Evolutionary conservation across 2,888 invertebrate genomes (phyloP), one percentile per base, ranked within the genome.

Genomic region (Liodrosophila aerea): DNA sequence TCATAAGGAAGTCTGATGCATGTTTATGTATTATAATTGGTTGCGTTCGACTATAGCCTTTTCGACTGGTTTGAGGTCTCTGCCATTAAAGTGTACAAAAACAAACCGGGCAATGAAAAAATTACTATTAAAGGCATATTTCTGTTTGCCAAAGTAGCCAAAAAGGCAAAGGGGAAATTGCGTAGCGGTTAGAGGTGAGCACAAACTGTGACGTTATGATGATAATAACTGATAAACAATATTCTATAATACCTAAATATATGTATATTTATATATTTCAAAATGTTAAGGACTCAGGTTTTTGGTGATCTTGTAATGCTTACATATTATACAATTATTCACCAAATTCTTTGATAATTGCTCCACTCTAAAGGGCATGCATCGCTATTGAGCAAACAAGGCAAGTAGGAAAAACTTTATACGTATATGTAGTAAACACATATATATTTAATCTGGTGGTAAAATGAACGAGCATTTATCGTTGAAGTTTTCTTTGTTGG

Each of bases 401-500:
- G 9, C 7, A 1, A 33, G 13, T 39, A 18, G 7, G 27, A 54
- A 15, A 11, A 2, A 31, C 15, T 2, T 7, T 2, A 22, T 11
- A 1, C 8, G 9, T 7, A n/a, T 18, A 0, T 8, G 7, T 33
- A 4, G 22, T 31, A 1, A 18, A 45, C 30, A 9, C 49, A 13
- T 43, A 3, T 22, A 12, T 30, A 9, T 57, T 12, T 41, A 50
- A 52, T 37, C 36, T 43, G 40, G 2, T 4, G 49, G 58, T 31
- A 22, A 41, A 71, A 65, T 47, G 30, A 43, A 39, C 49, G 34
- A 46, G 40, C 50, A 61, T 56, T 67, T 56, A 39, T 65, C 54
- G 60, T 36, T 31, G 33, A 72, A 66, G 46, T 52, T 57, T 69
- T 69, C 73, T 72, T 72, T 69, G 73, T 66, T 54, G 56, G 50